Conservation (phyloP, 2,113 vertebrate genomes). For the Anhinga rufa region DNA sequence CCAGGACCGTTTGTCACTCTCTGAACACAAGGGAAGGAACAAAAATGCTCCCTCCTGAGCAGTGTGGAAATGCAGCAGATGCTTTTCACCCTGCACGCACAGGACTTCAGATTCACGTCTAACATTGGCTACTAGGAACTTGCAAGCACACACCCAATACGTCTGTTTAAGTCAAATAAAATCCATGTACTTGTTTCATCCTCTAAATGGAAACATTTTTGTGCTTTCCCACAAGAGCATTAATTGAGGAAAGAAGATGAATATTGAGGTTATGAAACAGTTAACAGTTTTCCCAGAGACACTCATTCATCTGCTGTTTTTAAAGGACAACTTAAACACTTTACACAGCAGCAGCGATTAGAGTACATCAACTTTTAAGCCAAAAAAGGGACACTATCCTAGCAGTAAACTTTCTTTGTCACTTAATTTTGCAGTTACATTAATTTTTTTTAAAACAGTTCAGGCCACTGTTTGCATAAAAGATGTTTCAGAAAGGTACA, state of each 20-base stretch:
- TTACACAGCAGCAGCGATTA: background rate
- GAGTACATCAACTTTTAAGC: background rate
- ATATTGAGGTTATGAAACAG: background rate
- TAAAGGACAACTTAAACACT: background rate
- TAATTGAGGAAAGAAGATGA: background rate
- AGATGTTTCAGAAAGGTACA: background rate
- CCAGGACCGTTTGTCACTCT: background rate
- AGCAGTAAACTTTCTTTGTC: background rate
- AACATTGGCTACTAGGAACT: background rate
- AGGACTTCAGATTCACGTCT: background rate
- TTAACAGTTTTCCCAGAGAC: background rate
- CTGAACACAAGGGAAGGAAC: background rate
- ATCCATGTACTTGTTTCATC: background rate
- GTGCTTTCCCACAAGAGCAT: background rate
- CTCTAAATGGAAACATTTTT: background rate
- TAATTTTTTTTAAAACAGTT: background rate
- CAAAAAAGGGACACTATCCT: background rate
- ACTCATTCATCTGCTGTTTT: background rate
- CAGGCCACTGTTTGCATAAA: background rate
- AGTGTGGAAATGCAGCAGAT: background rate
- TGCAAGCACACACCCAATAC: rapidly evolving
- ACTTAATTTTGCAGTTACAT: background rate
- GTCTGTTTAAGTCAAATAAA: background rate
- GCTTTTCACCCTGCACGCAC: background rate
- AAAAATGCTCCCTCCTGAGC: background rate